phyloP scores from a whole-genome alignment of 2,113 vertebrate genomes.

The Garra rufa region DNA sequence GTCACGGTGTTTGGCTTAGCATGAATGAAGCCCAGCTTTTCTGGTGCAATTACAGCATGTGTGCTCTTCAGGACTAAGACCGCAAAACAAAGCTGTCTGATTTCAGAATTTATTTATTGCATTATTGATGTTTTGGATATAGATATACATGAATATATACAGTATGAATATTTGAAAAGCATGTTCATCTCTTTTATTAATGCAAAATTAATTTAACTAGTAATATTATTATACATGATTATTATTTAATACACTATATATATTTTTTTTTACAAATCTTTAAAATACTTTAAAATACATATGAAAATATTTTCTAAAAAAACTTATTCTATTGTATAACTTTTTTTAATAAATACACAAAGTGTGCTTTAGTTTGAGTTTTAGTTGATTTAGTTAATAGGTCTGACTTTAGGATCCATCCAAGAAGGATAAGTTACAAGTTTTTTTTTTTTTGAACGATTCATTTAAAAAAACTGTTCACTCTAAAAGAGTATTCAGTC shows the following conservation, averaged over 20 bases:
- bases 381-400: neutral
- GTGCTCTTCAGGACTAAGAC: constrained; percentile 19
- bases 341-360: neutral
- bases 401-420: neutral
- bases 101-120: neutral
- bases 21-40: constrained; percentile 1
- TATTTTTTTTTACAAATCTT: no score
- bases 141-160: no score
- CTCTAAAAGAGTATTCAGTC: neutral
- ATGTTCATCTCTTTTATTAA: no score
- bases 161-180: no score
- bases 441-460: no score
- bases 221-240: no score
- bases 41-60: constrained; percentile 20
- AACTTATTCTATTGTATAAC: neutral
- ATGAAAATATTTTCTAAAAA: no score
- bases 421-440: neutral
- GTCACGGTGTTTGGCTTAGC: constrained; percentile 22
- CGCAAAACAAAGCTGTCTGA: neutral
- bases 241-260: no score
- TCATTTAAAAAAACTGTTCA: no score
- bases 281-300: no score
- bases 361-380: neutral
- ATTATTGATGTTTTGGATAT: no score
- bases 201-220: no score